phyloP scores from a whole-genome alignment of 2,888 invertebrate genomes.

The Lapara coniferarum region DNA sequence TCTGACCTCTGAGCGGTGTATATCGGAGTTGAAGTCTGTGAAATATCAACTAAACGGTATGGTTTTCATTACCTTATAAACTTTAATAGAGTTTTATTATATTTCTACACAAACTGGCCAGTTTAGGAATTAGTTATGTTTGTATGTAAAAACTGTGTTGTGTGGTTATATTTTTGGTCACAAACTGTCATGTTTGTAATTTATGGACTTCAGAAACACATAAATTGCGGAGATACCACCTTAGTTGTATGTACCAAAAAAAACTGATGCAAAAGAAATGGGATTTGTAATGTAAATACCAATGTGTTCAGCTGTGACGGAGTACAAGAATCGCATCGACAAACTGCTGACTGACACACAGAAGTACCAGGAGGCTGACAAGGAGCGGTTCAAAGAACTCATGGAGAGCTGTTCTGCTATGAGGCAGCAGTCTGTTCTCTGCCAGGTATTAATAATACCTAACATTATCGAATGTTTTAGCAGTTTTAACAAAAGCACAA shows the following conservation, averaged over 20 bases:
- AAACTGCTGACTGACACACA: conserved; percentile 67
- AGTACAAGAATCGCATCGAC: conserved; percentile 70
- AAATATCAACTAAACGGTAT: conserved; percentile 71
- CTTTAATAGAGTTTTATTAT: background rate
- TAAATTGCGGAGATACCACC: background rate
- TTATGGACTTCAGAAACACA: too few species aligned
- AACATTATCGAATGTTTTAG: too few species aligned
- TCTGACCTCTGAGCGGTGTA: conserved; percentile 59
- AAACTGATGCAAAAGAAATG: background rate
- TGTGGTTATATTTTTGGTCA: too few species aligned
- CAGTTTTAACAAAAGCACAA: too few species aligned
- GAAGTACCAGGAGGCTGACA: conserved; percentile 59
- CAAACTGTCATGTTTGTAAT: too few species aligned
- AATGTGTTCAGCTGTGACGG: conserved; percentile 67
- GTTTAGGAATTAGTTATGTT: too few species aligned
- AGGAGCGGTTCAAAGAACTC: conserved; percentile 63
- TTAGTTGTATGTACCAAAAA: background rate
- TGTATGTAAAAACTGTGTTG: too few species aligned
- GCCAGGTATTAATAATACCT: conserved; percentile 55
- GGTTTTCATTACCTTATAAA: conserved; percentile 2
- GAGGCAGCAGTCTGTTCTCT: conserved; percentile 68
- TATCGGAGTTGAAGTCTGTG: conserved; percentile 64
- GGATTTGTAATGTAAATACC: background rate
- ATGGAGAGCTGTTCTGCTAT: conserved; percentile 71
- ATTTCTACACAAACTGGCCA: background rate